Base-by-base conservation (phyloP, 2,888 invertebrate genomes). In the Mesorhabditis spiculigera region DNA sequence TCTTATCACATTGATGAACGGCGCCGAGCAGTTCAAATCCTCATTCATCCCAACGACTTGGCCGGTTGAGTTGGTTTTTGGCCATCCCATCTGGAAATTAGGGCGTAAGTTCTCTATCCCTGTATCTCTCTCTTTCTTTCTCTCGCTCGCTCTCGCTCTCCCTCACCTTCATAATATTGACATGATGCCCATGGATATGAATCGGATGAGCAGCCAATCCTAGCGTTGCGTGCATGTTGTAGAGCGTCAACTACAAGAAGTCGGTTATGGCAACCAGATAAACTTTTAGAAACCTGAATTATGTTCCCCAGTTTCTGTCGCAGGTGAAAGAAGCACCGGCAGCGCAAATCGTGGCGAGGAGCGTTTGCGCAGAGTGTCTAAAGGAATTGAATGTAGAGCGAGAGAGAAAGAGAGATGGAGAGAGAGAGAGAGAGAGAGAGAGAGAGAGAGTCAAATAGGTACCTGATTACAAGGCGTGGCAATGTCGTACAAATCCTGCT, bases 161-260 rank as follows among this genome's bases (percentile, higher is more conserved):
- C 6, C 41, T 10, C 16, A 75, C 75, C 73, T 83, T 82, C 78
- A 83, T 77, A 28, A 84, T 78, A 61, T 81, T 79, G 68, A 82
- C 84, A 68, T 82, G 83, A 13, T 75, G 75, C 13, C 84, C 84
- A 69, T 84, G 84, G 1, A 84, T 68, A 70, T 84, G 84, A 64
- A 84, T 75, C 4, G 84, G 82, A 71, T 84, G 84, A 0, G 80
- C 76, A 67, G 76, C 77, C 63, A 74, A 71, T 6, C 72, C 75
- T 0, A 79, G 81, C 4, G 81, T 81, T 4, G 79, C 68, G 5
- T 82, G 82, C 83, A 83, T 83, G 69, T 83, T 83, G 73, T 78
- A 83, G 5, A 83, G 70, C 16, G 80, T 82, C 67, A 83, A 67
- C 75, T 80, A 50, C 43, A 68, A 5, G 13, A 13, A 68, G 62